phyloP scores from a whole-genome alignment of 1,140 invertebrate species.

The Helicoverpa armigera region DNA sequence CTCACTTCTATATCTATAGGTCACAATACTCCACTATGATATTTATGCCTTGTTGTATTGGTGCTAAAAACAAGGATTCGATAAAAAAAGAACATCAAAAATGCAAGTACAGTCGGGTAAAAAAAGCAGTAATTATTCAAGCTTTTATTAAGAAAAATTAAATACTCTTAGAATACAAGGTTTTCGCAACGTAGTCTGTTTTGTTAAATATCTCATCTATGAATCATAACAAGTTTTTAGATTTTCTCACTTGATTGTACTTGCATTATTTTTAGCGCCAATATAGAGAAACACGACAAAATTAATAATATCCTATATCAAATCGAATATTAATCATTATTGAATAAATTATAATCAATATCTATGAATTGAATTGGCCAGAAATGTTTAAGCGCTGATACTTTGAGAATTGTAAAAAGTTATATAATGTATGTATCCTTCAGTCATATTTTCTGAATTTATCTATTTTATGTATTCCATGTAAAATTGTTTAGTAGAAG shows the following conservation, averaged over 20 bases:
- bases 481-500: slow-evolving; percentile 20
- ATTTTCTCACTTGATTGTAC: background rate
- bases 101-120: background rate
- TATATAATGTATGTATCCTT: background rate
- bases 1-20: slow-evolving; percentile 48
- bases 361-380: slow-evolving; percentile 12
- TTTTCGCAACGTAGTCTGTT: background rate
- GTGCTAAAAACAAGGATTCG: background rate
- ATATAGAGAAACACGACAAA: slow-evolving; percentile 8
- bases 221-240: background rate
- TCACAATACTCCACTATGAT: slow-evolving; percentile 54
- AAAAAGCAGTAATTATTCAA: background rate
- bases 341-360: slow-evolving; percentile 35
- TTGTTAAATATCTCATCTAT: background rate
- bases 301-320: slow-evolving; percentile 4
- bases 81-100: background rate
- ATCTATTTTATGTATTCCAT: slow-evolving; percentile 36
- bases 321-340: slow-evolving; percentile 23
- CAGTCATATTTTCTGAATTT: slow-evolving; percentile 34
- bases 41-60: slow-evolving; percentile 14
- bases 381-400: slow-evolving; percentile 32
- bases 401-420: slow-evolving; percentile 32
- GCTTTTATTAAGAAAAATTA: no score
- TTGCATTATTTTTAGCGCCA: background rate
- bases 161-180: no score